These are phyloP conservation scores for Tetramorium parvispinum DNA, from an alignment of 1,140 invertebrate species.

Conservation along the genomic window DNA sequence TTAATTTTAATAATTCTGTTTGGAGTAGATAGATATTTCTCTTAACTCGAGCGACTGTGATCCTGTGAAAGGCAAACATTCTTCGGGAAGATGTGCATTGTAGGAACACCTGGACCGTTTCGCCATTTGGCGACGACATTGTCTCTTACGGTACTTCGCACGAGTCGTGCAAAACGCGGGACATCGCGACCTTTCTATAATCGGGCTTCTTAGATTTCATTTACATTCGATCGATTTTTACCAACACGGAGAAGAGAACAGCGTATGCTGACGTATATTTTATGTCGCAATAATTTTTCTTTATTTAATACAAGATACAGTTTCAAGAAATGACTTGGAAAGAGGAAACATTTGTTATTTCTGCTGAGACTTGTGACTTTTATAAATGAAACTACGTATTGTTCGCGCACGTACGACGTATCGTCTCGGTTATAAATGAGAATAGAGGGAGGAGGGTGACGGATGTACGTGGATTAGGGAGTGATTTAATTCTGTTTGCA, in stretches of 20 bases:
- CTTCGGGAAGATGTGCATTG: slow-evolving; percentile 67
- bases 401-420: neutral
- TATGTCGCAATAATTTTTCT: neutral
- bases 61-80: slow-evolving; percentile 54
- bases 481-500: slow-evolving; percentile 67
- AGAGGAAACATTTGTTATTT: slow-evolving; percentile 5
- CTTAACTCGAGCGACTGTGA: slow-evolving; percentile 7
- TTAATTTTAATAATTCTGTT: neutral
- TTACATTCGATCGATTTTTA: neutral
- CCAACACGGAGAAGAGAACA: too few relatives aligned
- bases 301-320: neutral
- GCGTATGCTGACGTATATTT: neutral
- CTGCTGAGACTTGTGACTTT: neutral
- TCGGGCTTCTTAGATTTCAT: neutral
- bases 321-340: neutral
- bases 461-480: slow-evolving; percentile 21
- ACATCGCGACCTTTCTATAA: neutral
- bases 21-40: slow-evolving; percentile 33
- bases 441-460: neutral
- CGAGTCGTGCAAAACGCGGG: slow-evolving; percentile 9
- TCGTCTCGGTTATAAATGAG: slow-evolving; percentile 30
- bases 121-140: slow-evolving; percentile 80
- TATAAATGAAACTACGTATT: slow-evolving; percentile 3
- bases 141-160: slow-evolving; percentile 81
- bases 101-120: slow-evolving; percentile 64